Evolutionary conservation across 2,888 invertebrate genomes (phyloP).

Genomic region (Apodemia duryi): DNA sequence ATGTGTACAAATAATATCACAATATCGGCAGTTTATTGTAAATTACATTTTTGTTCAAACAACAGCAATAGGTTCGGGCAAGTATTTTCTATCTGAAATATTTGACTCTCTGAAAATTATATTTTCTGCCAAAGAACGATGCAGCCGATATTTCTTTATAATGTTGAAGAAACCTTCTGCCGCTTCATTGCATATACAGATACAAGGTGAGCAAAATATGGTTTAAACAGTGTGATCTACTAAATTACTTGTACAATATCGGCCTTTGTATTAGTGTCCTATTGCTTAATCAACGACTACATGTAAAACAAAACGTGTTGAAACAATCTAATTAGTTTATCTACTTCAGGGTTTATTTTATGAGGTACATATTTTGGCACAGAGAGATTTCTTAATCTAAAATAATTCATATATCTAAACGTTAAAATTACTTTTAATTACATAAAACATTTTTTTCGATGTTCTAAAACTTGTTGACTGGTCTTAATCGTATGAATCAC

Average conservation of each 20-base stretch:
- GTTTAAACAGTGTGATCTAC: not conserved
- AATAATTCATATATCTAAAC: slow-evolving; percentile 62
- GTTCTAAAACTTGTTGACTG: slow-evolving; percentile 78
- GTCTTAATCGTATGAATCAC: slow-evolving; percentile 78
- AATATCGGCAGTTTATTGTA: slow-evolving; percentile 36
- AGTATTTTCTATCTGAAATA: slow-evolving; percentile 33
- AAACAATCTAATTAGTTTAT: slow-evolving; percentile 67
- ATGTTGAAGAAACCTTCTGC: not conserved
- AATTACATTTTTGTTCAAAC: slow-evolving; percentile 16
- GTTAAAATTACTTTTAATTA: slow-evolving; percentile 65
- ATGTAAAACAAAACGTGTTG: slow-evolving; percentile 54
- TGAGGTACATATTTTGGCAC: slow-evolving; percentile 92
- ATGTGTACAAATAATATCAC: slow-evolving; percentile 35
- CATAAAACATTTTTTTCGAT: slow-evolving; percentile 74
- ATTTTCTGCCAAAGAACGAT: not conserved
- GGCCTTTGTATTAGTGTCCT: not conserved
- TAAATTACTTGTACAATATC: not conserved
- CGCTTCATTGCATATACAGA: no score
- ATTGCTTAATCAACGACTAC: slow-evolving; percentile 38
- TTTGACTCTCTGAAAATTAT: not conserved
- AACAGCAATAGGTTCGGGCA: slow-evolving; percentile 30
- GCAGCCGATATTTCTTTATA: not conserved
- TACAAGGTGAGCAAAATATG: not conserved
- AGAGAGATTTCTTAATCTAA: slow-evolving; percentile 82
- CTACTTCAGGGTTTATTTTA: slow-evolving; percentile 77